Evolutionary conservation across 2,113 vertebrate genomes (phyloP).

Genomic region (Callopanchax toddi): DNA sequence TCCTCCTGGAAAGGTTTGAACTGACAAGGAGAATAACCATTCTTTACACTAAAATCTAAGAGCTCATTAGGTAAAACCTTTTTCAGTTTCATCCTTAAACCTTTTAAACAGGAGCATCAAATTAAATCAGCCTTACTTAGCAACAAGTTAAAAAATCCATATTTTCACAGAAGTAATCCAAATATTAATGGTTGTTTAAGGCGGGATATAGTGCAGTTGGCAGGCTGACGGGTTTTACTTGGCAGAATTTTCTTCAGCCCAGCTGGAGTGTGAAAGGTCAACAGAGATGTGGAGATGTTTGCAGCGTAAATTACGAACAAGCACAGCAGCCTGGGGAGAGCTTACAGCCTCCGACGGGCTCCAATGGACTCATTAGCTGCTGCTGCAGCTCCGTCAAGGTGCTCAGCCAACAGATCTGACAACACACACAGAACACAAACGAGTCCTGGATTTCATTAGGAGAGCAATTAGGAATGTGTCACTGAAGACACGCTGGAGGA

Average conservation of each 20-base stretch:
- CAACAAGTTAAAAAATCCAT: no score
- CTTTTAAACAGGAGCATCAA: no score
- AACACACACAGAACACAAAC: background rate
- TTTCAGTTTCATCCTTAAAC: no score
- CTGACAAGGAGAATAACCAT: no score
- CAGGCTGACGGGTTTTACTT: constrained; percentile 15
- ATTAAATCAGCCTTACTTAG: no score
- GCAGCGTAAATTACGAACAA: constrained; percentile 40
- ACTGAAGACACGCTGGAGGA: background rate
- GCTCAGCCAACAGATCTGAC: constrained; percentile 27
- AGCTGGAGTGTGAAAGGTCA: constrained; percentile 54
- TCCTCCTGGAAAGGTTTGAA: no score
- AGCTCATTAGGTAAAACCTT: no score
- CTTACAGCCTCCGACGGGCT: constrained; percentile 39
- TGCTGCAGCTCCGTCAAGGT: constrained; percentile 25
- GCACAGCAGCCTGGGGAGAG: constrained; percentile 42
- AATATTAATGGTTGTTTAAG: constrained; percentile 8
- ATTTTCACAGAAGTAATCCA: background rate
- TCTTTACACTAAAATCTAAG: no score
- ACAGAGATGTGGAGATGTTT: constrained; percentile 42
- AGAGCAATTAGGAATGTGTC: background rate
- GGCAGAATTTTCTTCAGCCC: constrained; percentile 30
- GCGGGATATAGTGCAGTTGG: constrained; percentile 16
- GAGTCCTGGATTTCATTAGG: background rate
- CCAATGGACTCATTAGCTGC: constrained; percentile 47